phyloP scores from a whole-genome alignment of 2,797 vertebrate species.

The Coranthus polyacanthus region DNA sequence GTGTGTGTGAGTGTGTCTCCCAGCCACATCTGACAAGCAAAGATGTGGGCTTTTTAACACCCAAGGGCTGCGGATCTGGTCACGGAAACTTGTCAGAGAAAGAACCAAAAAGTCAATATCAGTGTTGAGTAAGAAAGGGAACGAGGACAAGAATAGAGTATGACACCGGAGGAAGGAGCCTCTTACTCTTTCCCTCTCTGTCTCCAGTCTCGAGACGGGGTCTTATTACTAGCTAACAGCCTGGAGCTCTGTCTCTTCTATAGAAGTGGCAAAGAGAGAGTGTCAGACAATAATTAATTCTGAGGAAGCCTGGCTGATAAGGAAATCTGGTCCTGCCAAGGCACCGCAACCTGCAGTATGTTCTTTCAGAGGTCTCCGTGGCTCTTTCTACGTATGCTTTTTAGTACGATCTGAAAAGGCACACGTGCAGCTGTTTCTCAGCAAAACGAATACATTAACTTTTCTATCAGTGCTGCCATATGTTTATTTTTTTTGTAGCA shows the following conservation, averaged over 20 bases:
- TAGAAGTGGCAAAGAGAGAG: conserved; percentile 31
- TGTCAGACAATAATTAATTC: conserved; percentile 63
- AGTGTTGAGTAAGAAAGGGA: conserved; percentile 29
- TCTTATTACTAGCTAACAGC: conserved; percentile 55
- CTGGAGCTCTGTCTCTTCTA: conserved; percentile 44
- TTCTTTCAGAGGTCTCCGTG: conserved; percentile 2
- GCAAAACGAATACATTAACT: conserved; percentile 38
- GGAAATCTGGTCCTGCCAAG: conserved; percentile 31
- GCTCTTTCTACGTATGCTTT: background rate
- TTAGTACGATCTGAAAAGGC: conserved; percentile 46
- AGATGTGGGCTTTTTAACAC: conserved; percentile 56
- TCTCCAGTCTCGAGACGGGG: conserved; percentile 31
- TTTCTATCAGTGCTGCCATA: conserved; percentile 42
- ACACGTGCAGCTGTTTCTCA: conserved; percentile 22
- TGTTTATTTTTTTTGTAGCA: conserved; percentile 44
- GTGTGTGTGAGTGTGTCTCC: conserved; percentile 50
- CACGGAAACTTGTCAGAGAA: conserved; percentile 56
- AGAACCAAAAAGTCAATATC: conserved; percentile 57
- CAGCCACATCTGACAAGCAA: conserved; percentile 61
- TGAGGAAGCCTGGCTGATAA: conserved; percentile 34
- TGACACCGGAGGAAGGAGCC: conserved; percentile 13
- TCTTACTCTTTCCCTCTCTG: conserved; percentile 31
- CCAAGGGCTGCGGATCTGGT: conserved; percentile 56
- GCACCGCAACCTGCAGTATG: conserved; percentile 24
- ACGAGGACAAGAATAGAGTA: conserved; percentile 35